Conservation (phyloP, 2,113 vertebrate species). For the Catharus minimus region DNA sequence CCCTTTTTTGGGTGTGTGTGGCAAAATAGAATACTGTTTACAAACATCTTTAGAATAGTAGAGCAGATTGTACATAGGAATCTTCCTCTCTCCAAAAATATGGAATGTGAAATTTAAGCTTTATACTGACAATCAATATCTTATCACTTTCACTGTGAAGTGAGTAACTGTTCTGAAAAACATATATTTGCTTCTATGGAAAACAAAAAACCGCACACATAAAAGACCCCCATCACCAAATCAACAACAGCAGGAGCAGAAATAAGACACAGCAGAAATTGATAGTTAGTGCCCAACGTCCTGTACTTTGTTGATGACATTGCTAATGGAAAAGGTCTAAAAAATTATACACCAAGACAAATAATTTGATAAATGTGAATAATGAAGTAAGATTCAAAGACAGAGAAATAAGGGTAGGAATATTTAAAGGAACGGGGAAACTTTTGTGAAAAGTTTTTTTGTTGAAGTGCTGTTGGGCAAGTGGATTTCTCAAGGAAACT, state of each 20-base stretch:
- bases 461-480: not conserved
- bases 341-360: not conserved
- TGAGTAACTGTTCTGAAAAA: not conserved
- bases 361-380: not conserved
- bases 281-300: not conserved
- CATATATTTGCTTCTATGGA: not conserved
- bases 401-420: not conserved
- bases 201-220: fast-evolving
- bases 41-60: not conserved
- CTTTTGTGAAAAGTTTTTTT: not conserved
- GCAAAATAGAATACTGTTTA: not conserved
- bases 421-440: not conserved
- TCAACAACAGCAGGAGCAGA: not conserved
- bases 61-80: not conserved
- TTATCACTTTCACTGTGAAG: not conserved
- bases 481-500: not conserved
- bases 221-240: not conserved
- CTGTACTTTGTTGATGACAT: not conserved
- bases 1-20: not conserved
- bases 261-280: not conserved
- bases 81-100: not conserved
- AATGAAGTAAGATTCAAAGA: not conserved
- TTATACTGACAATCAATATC: not conserved
- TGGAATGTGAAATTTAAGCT: not conserved
- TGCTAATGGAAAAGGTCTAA: not conserved